Conservation (phyloP, 2,797 vertebrate species). For the Iguana delicatissima region DNA sequence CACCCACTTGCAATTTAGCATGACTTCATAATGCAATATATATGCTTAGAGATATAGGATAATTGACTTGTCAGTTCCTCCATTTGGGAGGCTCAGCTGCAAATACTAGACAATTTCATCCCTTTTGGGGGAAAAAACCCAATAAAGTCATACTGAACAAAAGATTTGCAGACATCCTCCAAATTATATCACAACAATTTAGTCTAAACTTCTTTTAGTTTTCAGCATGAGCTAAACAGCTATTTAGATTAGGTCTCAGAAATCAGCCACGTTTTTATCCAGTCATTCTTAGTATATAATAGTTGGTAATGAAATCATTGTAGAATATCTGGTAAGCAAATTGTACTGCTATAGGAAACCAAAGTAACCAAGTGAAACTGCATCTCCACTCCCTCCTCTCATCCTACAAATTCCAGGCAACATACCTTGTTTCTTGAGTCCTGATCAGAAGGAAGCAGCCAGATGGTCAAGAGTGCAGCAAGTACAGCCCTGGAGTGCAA, state of each 20-base stretch:
- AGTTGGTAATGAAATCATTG: constrained; percentile 12
- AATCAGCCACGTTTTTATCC: neutral
- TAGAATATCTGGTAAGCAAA: neutral
- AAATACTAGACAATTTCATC: constrained; percentile 50
- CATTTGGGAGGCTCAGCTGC: neutral
- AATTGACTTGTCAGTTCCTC: neutral
- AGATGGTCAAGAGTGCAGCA: constrained; percentile 55
- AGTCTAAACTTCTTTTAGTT: constrained; percentile 33
- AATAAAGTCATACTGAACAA: constrained; percentile 27
- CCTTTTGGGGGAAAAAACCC: constrained; percentile 44
- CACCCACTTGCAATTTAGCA: constrained; percentile 30
- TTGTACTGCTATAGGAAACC: neutral
- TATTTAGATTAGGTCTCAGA: constrained; percentile 20
- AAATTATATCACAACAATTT: constrained; percentile 28
- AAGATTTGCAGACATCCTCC: constrained; percentile 24
- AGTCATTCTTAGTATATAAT: neutral
- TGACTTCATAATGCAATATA: neutral
- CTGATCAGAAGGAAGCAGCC: constrained; percentile 49
- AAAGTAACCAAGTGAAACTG: accelerated
- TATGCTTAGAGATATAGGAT: constrained; percentile 37
- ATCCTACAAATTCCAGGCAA: constrained; percentile 62
- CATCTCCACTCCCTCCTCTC: neutral
- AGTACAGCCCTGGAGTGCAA: constrained; percentile 17
- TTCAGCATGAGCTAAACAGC: constrained; percentile 22
- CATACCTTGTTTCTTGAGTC: constrained; percentile 65